Percentiles rank a stretch among this genome's conserved stretches.
Evolutionary conservation across 1,140 invertebrate species (phyloP).

Genomic region (Papilio dardanus): DNA sequence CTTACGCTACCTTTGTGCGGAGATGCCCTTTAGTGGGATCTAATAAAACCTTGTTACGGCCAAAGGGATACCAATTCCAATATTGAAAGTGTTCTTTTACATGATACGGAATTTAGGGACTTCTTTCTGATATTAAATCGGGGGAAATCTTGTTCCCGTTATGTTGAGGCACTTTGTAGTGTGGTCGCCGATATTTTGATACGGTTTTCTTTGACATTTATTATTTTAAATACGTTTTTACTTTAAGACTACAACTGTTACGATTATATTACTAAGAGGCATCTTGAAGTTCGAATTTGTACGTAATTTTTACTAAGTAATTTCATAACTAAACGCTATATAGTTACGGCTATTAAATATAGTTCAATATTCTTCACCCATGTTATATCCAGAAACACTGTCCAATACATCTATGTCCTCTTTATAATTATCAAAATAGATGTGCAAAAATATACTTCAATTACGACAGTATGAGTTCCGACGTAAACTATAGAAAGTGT

Average conservation of each 20-base stretch:
- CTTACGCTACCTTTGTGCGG: constrained; percentile 78
- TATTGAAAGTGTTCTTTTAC: constrained; percentile 82
- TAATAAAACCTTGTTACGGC: constrained; percentile 82
- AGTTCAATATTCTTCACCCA: background rate
- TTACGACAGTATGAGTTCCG: background rate
- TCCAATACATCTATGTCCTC: background rate
- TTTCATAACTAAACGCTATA: too few relatives aligned
- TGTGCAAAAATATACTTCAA: background rate
- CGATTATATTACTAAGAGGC: too few relatives aligned
- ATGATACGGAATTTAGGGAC: constrained; percentile 81
- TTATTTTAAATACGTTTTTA: background rate
- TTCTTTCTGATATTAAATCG: constrained; percentile 79
- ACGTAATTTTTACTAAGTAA: too few relatives aligned
- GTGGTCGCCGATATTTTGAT: constrained; percentile 22
- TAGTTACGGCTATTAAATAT: background rate
- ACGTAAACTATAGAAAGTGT: background rate
- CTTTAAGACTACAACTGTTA: background rate
- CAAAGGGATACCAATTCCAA: constrained; percentile 81
- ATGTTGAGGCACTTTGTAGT: constrained; percentile 17
- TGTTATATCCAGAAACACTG: background rate
- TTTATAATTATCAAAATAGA: background rate
- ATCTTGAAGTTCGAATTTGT: too few relatives aligned
- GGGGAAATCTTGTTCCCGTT: constrained; percentile 62
- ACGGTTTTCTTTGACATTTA: background rate
- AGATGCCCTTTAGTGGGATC: constrained; percentile 80